Evolutionary conservation across 2,797 vertebrate species (phyloP), one percentile per base, ranked within the genome.

Genomic region (Pyrocephalus nanus): DNA sequence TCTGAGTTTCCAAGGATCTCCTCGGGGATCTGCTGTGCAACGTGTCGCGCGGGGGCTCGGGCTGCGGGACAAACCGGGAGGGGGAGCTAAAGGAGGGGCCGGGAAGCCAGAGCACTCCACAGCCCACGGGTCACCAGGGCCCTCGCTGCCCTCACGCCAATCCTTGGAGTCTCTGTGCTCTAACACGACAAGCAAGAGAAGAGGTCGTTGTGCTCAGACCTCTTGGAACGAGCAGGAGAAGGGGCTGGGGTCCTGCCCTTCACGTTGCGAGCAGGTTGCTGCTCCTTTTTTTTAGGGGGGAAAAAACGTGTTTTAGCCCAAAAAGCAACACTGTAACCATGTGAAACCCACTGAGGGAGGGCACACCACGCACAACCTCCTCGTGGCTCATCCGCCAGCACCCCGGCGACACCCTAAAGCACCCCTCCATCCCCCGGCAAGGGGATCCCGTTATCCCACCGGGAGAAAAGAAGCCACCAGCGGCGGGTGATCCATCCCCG

Each of bases 1-100:
- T 98, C 98, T 1, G 75, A 58, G 69, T 99, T 98, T 18, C 98
- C 96, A 16, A 99, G 98, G 95, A 99, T 99, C 88, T 99, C 99
- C 96, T 98, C 95, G 2, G 99, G 99, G 86, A 99, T 98, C 96
- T 99, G 99, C 98, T 98, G 99, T 20, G 98, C 99, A 51, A 98
- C 97, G 17, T 96, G 96, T 47, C 94, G 97, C 6, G 96, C 92
- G 17, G 97, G 96, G 90, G 97, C 97, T 89, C 98, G 97, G 60
- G 93, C 99, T 99, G 94, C 0, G 16, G 36, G 93, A 55, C 45
- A 84, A 51, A 77, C 0, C 1, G 27, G 7, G 34, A 12, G 40
- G 27, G 17, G 27, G 29, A 14, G 38, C 38, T 30, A 11, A 61
- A 48, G 30, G 19, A 77, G 42, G 1, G 2, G 11, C 8, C 1